Conservation (phyloP, 1,140 invertebrate species). For the Sminthurinus signatus region DNA sequence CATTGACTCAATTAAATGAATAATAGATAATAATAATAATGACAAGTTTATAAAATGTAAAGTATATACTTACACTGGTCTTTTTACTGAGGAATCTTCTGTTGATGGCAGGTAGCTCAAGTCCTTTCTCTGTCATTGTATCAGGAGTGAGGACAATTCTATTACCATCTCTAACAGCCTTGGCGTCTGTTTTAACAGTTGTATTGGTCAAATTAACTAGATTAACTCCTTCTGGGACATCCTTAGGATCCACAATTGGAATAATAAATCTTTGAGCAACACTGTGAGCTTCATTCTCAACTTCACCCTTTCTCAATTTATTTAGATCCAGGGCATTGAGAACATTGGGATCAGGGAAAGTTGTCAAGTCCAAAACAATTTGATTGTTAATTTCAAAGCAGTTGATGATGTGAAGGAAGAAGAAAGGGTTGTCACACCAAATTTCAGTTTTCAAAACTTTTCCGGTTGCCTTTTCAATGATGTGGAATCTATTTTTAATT, state of each 20-base stretch:
- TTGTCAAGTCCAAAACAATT: conserved; percentile 32
- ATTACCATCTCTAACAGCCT: conserved; percentile 26
- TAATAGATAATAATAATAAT: no score
- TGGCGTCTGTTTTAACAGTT: not conserved
- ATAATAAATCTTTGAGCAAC: conserved; percentile 28
- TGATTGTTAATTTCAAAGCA: conserved; percentile 48
- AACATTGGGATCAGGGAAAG: conserved; percentile 22
- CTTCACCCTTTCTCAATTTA: conserved; percentile 24
- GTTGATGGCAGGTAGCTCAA: conserved; percentile 31
- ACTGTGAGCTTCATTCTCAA: conserved; percentile 36
- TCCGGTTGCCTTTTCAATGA: conserved; percentile 50
- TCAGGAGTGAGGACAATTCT: conserved; percentile 21
- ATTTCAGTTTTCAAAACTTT: conserved; percentile 46
- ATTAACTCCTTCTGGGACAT: conserved; percentile 17
- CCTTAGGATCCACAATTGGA: conserved; percentile 16
- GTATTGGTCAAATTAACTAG: conserved; percentile 1
- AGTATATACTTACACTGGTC: no score
- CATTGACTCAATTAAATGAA: no score
- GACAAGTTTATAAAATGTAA: no score
- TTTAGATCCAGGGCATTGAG: conserved; percentile 15
- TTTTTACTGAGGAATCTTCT: conserved; percentile 37
- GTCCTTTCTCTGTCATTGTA: conserved; percentile 22
- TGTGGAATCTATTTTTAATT: conserved; percentile 46
- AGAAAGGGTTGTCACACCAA: conserved; percentile 47
- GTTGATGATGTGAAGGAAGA: conserved; percentile 54